Evolutionary conservation across 2,888 invertebrate species (phyloP).

Genomic region (Eupithecia abbreviata): DNA sequence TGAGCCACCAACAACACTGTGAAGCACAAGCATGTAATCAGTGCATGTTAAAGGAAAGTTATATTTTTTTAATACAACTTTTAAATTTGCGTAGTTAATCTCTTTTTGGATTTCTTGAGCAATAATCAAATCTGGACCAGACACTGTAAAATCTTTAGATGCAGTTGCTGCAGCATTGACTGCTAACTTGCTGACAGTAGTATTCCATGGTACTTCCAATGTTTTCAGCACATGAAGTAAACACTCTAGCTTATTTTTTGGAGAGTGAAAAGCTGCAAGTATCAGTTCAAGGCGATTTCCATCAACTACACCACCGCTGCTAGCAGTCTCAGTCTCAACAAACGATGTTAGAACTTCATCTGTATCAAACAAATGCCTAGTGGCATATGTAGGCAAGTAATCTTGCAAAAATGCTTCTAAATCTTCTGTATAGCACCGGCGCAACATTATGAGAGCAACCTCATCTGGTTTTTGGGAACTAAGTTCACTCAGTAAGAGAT

Average conservation of each 20-base stretch:
- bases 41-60: constrained; percentile 72
- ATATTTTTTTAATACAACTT: constrained; percentile 77
- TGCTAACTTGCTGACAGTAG: constrained; percentile 64
- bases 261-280: constrained; percentile 67
- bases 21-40: constrained; percentile 70
- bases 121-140: constrained; percentile 64
- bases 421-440: constrained; percentile 80
- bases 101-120: constrained; percentile 74
- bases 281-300: constrained; percentile 69
- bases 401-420: constrained; percentile 68
- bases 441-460: constrained; percentile 76
- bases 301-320: constrained; percentile 72
- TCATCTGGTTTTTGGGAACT: constrained; percentile 72
- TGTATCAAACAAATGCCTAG: constrained; percentile 71
- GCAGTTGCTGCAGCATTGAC: constrained; percentile 64
- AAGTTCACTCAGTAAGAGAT: constrained; percentile 72
- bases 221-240: constrained; percentile 74
- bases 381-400: constrained; percentile 73
- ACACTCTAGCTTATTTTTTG: constrained; percentile 69
- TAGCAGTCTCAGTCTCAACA: constrained; percentile 73
- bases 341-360: constrained; percentile 73
- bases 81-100: constrained; percentile 74
- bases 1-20: constrained; percentile 66
- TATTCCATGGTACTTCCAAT: constrained; percentile 76
- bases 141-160: constrained; percentile 69